Evolutionary conservation across 1,140 invertebrate species (phyloP).

Genomic region (Drosophila guanche): DNA sequence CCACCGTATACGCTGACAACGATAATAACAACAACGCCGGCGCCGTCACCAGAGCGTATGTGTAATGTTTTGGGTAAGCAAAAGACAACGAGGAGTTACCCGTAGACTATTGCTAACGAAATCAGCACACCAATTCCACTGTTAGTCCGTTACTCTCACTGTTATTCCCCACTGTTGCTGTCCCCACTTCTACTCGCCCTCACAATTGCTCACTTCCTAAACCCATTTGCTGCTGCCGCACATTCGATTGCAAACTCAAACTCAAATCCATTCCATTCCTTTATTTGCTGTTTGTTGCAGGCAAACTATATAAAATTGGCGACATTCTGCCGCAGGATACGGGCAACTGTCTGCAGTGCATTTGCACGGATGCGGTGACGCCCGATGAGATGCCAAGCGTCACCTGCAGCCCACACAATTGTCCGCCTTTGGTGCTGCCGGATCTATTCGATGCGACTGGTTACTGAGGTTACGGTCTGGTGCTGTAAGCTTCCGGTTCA

Average conservation of each 20-base stretch:
- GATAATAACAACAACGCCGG: constrained; percentile 72
- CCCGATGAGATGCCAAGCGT: constrained; percentile 86
- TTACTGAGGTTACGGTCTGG: constrained; percentile 80
- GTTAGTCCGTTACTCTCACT: too few relatives aligned
- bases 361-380: constrained; percentile 84
- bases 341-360: constrained; percentile 88
- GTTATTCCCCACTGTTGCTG: too few relatives aligned
- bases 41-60: constrained; percentile 68
- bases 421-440: constrained; percentile 84
- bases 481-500: constrained; percentile 61
- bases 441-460: constrained; percentile 83
- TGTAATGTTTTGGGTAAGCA: constrained; percentile 82
- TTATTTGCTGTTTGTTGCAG: constrained; percentile 73
- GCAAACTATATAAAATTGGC: constrained; percentile 86
- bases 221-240: constrained; percentile 6
- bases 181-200: not conserved
- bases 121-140: too few relatives aligned
- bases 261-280: constrained; percentile 30
- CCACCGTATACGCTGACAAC: constrained; percentile 66
- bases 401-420: constrained; percentile 87
- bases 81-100: constrained; percentile 23
- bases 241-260: constrained; percentile 34
- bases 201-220: constrained; percentile 38
- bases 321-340: constrained; percentile 87
- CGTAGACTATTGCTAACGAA: constrained; percentile 2